Evolutionary conservation across 2,113 vertebrate species (phyloP).

Genomic region (Leucoraja erinaceus): DNA sequence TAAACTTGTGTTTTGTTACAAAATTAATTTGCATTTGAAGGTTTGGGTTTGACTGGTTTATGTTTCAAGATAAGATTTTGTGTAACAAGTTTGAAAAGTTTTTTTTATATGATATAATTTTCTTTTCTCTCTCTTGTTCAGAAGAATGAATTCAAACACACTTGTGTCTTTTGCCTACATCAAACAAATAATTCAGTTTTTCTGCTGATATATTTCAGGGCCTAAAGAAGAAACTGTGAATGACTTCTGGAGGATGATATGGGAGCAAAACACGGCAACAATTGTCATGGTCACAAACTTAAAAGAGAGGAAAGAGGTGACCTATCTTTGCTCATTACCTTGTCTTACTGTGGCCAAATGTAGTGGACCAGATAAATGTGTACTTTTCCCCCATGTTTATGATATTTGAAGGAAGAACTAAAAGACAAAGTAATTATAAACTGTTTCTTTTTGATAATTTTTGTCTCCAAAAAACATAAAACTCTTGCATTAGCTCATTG

Average conservation of each 20-base stretch:
- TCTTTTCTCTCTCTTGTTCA: neutral
- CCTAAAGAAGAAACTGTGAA: constrained; percentile 98
- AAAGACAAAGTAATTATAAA: neutral
- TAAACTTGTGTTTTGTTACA: neutral
- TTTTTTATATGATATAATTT: neutral
- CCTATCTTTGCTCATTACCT: neutral
- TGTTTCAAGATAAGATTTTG: neutral
- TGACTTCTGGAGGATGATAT: constrained; percentile 98
- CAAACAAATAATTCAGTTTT: neutral
- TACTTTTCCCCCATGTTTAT: neutral
- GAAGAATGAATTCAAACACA: neutral
- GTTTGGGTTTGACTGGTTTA: neutral
- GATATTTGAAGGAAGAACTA: neutral
- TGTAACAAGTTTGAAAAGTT: neutral
- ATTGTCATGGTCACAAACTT: constrained; percentile 98
- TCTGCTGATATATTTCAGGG: constrained; percentile 57
- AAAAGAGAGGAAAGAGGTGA: constrained; percentile 93
- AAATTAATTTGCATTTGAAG: neutral
- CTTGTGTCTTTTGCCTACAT: neutral
- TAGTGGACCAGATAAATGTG: neutral
- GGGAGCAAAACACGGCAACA: constrained; percentile 96
- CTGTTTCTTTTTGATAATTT: neutral
- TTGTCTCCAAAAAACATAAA: too few species aligned
- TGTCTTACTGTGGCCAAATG: neutral
- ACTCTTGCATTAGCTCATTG: neutral